Evolutionary conservation across 2,113 vertebrate genomes (phyloP), one percentile per base, ranked within the genome.

Genomic region (Ciconia maguari): DNA sequence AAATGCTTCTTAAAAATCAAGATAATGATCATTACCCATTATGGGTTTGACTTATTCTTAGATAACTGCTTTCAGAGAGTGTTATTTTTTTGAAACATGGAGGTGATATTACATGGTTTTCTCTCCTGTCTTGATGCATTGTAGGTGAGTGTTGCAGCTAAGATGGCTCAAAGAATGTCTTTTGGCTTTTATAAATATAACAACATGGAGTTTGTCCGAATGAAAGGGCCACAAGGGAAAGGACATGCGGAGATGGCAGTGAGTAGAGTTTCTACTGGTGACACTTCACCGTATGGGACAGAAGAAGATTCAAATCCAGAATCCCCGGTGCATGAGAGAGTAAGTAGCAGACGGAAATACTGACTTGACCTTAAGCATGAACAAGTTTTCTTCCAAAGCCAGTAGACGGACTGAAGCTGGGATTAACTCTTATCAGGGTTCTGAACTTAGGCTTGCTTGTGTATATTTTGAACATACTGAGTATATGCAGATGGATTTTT

Each of bases 201-300:
- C 98, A 99, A 99, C 97, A 99, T 99, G 99, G 99, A 99, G 98
- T 99, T 99, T 60, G 99, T 99, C 83, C 98, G 99, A 91, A 99
- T 99, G 99, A 99, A 99, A 94, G 99, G 99, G 13, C 99, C 99
- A 0, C 99, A 99, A 97, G 99, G 99, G 54, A 99, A 99, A 96
- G 99, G 99, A 51, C 99, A 99, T 0, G 99, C 99, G 0, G 99
- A 99, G 98, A 99, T 99, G 99, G 99, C 99, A 0, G 99, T 99
- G 94, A 99, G 99, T 85, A 97, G 99, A 19, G 99, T 99, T 90
- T 98, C 99, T 32, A 99, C 99, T 0, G 99, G 99, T 1, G 99
- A 99, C 98, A 99, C 99, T 0, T 99, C 99, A 22, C 99, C 99
- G 0, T 99, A 98, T 10, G 99, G 98, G 24, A 99, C 99, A 0